phyloP scores from a whole-genome alignment of 2,888 invertebrate genomes.

The Temnothorax rugatulus region DNA sequence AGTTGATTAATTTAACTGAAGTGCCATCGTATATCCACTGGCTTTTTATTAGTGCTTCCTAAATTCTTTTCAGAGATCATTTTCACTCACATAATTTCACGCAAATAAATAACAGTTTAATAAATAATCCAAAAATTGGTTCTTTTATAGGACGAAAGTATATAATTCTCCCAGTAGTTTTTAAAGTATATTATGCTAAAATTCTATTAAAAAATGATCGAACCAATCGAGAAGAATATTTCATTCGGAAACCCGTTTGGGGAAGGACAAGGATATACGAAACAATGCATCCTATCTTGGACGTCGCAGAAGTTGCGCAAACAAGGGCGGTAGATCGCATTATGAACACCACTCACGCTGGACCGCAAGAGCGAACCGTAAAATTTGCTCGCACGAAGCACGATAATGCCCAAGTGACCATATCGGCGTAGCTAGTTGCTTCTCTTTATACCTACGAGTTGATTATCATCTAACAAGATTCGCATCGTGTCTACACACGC shows the following conservation, averaged over 20 bases:
- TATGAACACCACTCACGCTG: conserved; percentile 39
- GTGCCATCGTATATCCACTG: too few species aligned
- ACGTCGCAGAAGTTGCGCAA: conserved; percentile 15
- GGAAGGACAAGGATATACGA: not conserved
- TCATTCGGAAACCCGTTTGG: not conserved
- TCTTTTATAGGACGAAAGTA: not conserved
- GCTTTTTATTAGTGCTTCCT: not conserved
- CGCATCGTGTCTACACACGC: not conserved
- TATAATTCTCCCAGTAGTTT: too few species aligned
- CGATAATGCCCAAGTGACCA: conserved; percentile 41
- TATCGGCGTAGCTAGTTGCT: conserved; percentile 18
- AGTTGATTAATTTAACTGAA: conserved; percentile 20
- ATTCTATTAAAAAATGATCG: not conserved
- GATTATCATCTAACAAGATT: conserved; percentile 47
- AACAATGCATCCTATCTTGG: conserved; percentile 14
- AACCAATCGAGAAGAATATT: not conserved
- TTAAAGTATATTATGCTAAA: not conserved
- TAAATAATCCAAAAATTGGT: not conserved
- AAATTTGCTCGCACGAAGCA: conserved; percentile 29
- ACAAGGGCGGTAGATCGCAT: conserved; percentile 34
- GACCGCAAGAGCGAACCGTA: conserved; percentile 6
- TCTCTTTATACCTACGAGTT: conserved; percentile 38
- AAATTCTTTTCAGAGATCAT: not conserved
- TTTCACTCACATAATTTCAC: not conserved
- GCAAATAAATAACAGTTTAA: not conserved